Conservation (phyloP, 53 echinoderm and acorn worm species). For the Crossaster papposus region DNA sequence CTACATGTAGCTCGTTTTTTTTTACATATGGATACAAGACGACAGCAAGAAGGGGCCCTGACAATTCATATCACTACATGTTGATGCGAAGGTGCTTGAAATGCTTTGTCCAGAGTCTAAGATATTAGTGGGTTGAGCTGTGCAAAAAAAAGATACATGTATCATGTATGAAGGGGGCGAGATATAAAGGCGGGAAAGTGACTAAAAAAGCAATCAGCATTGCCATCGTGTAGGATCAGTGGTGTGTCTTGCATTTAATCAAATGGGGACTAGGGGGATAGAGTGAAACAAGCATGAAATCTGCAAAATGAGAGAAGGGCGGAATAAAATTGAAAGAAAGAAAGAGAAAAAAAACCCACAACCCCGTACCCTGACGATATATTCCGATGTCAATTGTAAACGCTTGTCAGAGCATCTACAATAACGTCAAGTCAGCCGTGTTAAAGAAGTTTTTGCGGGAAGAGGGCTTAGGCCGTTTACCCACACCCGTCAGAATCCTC, state of each 20-base stretch:
- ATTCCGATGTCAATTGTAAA: background rate
- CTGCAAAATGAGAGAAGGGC: conserved; percentile 13
- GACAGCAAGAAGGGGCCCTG: background rate
- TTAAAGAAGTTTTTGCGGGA: background rate
- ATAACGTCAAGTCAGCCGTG: conserved; percentile 21
- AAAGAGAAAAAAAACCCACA: background rate
- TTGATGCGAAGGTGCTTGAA: background rate
- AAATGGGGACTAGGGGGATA: conserved; percentile 43
- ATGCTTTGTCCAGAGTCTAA: background rate
- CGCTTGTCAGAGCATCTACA: conserved; percentile 2
- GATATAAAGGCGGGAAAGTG: conserved; percentile 29
- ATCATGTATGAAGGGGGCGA: background rate
- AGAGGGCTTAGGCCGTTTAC: background rate
- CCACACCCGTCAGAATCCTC: background rate
- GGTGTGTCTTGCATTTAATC: conserved; percentile 38
- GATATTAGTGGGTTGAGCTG: background rate
- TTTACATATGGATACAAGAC: background rate
- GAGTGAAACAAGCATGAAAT: conserved; percentile 53
- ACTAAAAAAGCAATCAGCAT: conserved; percentile 36
- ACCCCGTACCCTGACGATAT: background rate
- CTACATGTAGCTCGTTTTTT: too few relatives aligned
- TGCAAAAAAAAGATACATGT: too few relatives aligned
- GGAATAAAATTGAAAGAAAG: background rate
- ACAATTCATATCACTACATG: conserved; percentile 3
- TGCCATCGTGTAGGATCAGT: conserved; percentile 20